phyloP scores from a whole-genome alignment of 2,113 vertebrate species.

The Oreochromis aureus region DNA sequence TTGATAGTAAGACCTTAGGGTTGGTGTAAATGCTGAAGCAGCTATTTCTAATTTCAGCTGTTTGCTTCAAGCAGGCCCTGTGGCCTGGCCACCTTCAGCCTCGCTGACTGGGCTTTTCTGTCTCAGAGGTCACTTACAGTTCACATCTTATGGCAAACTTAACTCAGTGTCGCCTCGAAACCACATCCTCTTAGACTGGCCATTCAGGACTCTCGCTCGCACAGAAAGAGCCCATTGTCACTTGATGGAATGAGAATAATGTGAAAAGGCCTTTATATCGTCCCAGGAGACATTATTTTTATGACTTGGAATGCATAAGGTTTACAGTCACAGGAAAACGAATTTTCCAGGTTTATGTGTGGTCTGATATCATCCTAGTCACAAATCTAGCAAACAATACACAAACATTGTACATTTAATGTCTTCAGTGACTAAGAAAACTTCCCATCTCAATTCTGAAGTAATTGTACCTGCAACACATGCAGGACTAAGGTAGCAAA shows the following conservation, averaged over 20 bases:
- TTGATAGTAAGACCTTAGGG: neutral
- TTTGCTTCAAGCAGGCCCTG: slow-evolving; percentile 1
- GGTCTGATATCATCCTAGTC: neutral
- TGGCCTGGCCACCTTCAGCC: neutral
- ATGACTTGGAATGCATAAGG: neutral
- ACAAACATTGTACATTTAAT: neutral
- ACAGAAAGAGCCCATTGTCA: slow-evolving; percentile 24
- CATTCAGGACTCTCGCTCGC: neutral
- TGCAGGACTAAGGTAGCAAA: neutral
- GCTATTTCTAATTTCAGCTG: slow-evolving; percentile 14
- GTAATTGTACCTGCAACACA: neutral
- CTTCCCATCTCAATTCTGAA: neutral
- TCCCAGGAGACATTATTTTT: neutral
- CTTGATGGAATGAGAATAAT: neutral
- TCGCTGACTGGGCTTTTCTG: slow-evolving; percentile 11
- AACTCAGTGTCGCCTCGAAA: slow-evolving; percentile 19
- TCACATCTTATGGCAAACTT: slow-evolving; percentile 43
- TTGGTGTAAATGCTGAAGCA: neutral
- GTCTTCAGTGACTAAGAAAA: neutral
- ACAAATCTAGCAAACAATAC: neutral
- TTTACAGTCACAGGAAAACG: neutral
- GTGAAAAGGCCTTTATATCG: slow-evolving; percentile 19
- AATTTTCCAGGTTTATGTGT: neutral
- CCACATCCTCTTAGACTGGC: slow-evolving; percentile 41
- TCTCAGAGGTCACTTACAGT: slow-evolving; percentile 38